Percentiles rank a stretch among this genome's conserved stretches.
Evolutionary conservation across 2,888 invertebrate genomes (phyloP).

Genomic region (Xanthorhoe spadicearia): DNA sequence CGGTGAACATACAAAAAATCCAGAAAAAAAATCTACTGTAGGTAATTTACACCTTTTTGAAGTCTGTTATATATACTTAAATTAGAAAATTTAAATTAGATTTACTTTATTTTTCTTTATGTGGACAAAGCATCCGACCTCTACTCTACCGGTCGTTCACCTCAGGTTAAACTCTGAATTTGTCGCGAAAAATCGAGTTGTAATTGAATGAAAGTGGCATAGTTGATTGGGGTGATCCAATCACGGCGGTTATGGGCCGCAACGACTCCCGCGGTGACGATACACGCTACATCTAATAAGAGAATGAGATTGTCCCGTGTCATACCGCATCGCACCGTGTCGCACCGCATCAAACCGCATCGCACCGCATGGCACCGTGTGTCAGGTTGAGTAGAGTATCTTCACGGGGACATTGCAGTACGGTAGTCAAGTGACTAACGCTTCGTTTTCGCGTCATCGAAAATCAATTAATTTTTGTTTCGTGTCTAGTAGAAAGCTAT

Average conservation of each 20-base stretch:
- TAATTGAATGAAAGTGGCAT: constrained; percentile 12
- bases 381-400: too few relatives aligned
- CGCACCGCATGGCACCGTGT: too few relatives aligned
- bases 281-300: neutral
- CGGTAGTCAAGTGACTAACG: too few relatives aligned
- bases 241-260: neutral
- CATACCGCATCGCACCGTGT: neutral
- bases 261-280: neutral
- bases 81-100: neutral
- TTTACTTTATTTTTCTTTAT: neutral
- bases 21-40: neutral
- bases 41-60: neutral
- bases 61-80: too few relatives aligned
- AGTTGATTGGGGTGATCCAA: constrained; percentile 11
- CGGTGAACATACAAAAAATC: too few relatives aligned
- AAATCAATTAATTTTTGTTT: too few relatives aligned
- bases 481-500: too few relatives aligned
- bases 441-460: too few relatives aligned
- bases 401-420: neutral
- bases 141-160: neutral
- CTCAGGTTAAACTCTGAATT: neutral
- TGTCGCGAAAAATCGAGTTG: constrained; percentile 6
- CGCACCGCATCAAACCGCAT: neutral
- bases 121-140: neutral
- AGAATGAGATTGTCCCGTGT: neutral